Base-by-base conservation (phyloP, 2,888 invertebrate species). In the Zelleria hepariella region DNA sequence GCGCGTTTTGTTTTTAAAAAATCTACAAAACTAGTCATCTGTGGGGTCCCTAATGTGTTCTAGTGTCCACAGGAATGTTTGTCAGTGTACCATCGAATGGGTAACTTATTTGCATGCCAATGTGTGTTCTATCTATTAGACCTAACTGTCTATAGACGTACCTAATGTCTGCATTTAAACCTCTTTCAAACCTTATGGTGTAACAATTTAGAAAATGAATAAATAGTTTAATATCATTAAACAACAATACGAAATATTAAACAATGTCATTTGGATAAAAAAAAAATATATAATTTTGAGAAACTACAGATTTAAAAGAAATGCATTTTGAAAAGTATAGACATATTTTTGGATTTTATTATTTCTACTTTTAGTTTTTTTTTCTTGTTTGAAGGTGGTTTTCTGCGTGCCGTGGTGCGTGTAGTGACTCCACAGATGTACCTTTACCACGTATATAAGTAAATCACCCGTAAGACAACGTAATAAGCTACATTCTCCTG, bases 1-100 rank as follows among this genome's bases (percentile, higher is more conserved):
- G 32, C 32, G 8, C 32, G 10, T 32, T 32, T 32, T 32, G 32
- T 32, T n/a, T n/a, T n/a, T 15, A 32, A 32, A 32, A 15, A 32
- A 32, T 32, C 8, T 32, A 15, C 8, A 32, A 32, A 32, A 32
- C 32, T 15, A 32, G 32, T 15, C 32, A 32, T 32, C 32, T 32
- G 32, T 32, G 2, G 32, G 15, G 32, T 32, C 8, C 32, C 6
- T 32, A 53, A 26, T 24, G 77, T 82, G 79, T 83, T 81, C 80
- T 78, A 77, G 80, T 86, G 84, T 82, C 77, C 81, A 81, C 86
- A 79, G 83, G 83, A 85, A 85, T 87, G 86, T 79, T 75, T 86
- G 83, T 85, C 83, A 72, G 78, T 81, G 77, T 82, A 77, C 32
- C 26, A 25, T 74, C 80, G 82, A 82, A 83, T 86, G 85, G 77